Evolutionary conservation across 2,113 vertebrate genomes (phyloP), one percentile per base, ranked within the genome.

Genomic region (Grammomys dolichurus): DNA sequence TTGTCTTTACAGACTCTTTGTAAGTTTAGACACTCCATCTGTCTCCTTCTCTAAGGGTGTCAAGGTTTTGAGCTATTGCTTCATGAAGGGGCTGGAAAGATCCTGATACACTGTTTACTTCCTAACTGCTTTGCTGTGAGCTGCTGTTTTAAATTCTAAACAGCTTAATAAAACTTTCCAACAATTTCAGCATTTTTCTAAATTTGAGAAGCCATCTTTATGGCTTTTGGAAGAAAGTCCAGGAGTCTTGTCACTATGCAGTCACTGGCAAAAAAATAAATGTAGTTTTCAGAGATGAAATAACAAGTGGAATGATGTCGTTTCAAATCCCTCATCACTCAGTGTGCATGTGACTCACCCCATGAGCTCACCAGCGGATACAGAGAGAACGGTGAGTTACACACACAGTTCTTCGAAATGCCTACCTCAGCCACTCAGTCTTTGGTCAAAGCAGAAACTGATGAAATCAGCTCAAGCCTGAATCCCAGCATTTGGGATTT

Each of bases 141-240:
- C 94, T 97, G 96, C 93, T 96, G 91, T 97, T 97, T 97, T 96
- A 97, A 96, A 97, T 97, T 96, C 97, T 97, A 96, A 97, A 97
- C 93, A 96, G 96, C 91, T 97, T 97, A 96, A 97, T 97, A 97
- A 98, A 97, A 97, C 95, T 98, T 98, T 98, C 97, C 97, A 97
- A 98, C 96, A 96, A 96, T 97, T 97, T 98, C 97, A 98, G 97
- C 97, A 91, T 97, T 97, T 95, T 97, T 97, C n/a, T 75, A 96
- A 97, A 96, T 97, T 96, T 92, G 87, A 97, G 87, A 96, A 94
- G 69, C 96, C 96, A 97, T 97, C 95, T 97, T 98, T 97, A 98
- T 90, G 60, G 93, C 77, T 96, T 93, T 97, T 96, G 97, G 95
- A 95, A 97, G 91, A 93, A 91, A 97, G 94, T 95, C 96, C 93